phyloP scores from a whole-genome alignment of 2,888 invertebrate species.

The Hydraecia micacea region DNA sequence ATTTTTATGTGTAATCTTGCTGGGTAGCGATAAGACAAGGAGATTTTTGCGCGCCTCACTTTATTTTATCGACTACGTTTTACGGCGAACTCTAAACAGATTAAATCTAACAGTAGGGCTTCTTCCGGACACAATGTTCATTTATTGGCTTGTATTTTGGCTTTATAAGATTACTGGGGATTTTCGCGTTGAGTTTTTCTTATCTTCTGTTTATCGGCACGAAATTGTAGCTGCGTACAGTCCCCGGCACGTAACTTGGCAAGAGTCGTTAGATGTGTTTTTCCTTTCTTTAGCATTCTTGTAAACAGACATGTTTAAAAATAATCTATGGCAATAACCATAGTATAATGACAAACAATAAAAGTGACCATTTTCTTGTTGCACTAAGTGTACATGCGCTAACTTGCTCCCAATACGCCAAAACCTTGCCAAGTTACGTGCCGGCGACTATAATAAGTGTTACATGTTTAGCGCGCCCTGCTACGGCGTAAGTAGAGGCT shows the following conservation, averaged over 20 bases:
- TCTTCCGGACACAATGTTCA: slow-evolving; percentile 74
- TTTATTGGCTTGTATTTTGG: slow-evolving; percentile 83
- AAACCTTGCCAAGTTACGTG: too few relatives aligned
- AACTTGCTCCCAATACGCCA: too few relatives aligned
- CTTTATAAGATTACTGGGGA: slow-evolving; percentile 73
- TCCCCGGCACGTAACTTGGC: too few relatives aligned
- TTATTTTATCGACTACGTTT: slow-evolving; percentile 88
- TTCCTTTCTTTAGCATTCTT: too few relatives aligned
- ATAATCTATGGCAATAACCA: too few relatives aligned
- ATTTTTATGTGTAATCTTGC: slow-evolving; percentile 90
- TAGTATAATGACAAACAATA: too few relatives aligned
- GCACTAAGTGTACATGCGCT: too few relatives aligned
- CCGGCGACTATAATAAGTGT: too few relatives aligned
- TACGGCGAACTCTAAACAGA: slow-evolving; percentile 87
- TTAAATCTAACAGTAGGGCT: slow-evolving; percentile 87
- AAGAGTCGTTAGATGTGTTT: too few relatives aligned
- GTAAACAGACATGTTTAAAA: too few relatives aligned
- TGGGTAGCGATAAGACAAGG: slow-evolving; percentile 87
- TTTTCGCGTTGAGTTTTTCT: slow-evolving; percentile 45
- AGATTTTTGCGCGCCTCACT: slow-evolving; percentile 86
- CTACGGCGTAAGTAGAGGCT: not conserved
- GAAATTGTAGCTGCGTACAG: slow-evolving; percentile 28
- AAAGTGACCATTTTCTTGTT: too few relatives aligned
- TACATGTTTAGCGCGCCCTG: slow-evolving; percentile 5
- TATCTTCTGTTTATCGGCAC: slow-evolving; percentile 48